phyloP scores from a whole-genome alignment of 2,888 invertebrate genomes.

The Carabus problematicus region DNA sequence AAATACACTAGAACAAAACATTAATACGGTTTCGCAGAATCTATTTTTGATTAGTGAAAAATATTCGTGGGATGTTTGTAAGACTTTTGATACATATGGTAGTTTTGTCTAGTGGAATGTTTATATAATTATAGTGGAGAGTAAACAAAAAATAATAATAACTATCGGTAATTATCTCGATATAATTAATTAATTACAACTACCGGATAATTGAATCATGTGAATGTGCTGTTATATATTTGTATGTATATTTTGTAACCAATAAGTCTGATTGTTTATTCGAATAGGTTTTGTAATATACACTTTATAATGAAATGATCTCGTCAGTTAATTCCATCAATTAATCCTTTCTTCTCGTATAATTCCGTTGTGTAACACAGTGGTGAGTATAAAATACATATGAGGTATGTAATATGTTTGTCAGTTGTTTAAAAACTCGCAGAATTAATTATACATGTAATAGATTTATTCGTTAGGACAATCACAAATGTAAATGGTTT shows the following conservation, averaged over 20 bases:
- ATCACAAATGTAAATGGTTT: no score
- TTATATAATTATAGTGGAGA: constrained; percentile 39
- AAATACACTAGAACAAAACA: constrained; percentile 44
- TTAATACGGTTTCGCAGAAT: constrained; percentile 24
- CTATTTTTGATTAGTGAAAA: constrained; percentile 54
- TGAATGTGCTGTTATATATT: constrained; percentile 42
- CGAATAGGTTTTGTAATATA: constrained; percentile 55
- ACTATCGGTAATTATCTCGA: no score
- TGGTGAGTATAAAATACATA: no score
- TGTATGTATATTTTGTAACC: constrained; percentile 54
- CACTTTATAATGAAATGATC: constrained; percentile 37
- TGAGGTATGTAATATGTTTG: no score
- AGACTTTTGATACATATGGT: constrained; percentile 55
- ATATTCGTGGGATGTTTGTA: constrained; percentile 57
- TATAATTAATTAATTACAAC: no score
- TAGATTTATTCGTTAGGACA: no score
- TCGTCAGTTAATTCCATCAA: constrained; percentile 14
- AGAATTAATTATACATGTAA: no score
- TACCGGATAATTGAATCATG: constrained; percentile 41
- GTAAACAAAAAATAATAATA: constrained; percentile 34
- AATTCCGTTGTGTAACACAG: no score
- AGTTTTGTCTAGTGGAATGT: constrained; percentile 38
- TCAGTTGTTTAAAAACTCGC: no score
- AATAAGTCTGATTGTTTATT: constrained; percentile 51
- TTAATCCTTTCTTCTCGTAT: neutral